These are phyloP conservation scores for Drosophila mojavensis DNA, from an alignment of 1,140 invertebrate species.

Conservation along the genomic window DNA sequence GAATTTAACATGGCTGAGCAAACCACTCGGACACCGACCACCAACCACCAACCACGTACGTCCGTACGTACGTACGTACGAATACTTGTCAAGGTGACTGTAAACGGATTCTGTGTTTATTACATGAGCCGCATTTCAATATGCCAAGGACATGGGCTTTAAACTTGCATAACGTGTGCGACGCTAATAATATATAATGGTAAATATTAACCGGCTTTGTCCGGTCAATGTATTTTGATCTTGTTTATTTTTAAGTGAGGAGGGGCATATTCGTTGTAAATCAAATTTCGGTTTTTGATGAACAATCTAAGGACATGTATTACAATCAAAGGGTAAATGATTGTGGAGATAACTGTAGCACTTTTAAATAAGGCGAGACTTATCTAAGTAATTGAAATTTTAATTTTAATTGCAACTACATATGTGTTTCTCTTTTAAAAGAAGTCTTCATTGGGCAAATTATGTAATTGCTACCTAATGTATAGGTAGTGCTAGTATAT, in stretches of 20 bases:
- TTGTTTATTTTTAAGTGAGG: not conserved
- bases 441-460: too few species aligned
- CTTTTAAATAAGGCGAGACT: too few species aligned
- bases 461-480: too few species aligned
- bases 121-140: slow-evolving; percentile 45
- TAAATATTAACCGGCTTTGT: not conserved
- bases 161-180: slow-evolving; percentile 11
- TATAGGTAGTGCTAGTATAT: too few species aligned
- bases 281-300: not conserved
- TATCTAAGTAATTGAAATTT: too few species aligned
- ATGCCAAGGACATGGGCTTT: slow-evolving; percentile 33
- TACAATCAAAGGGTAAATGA: too few species aligned
- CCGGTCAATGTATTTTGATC: not conserved
- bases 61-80: slow-evolving; percentile 9
- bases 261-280: not conserved
- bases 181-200: slow-evolving; percentile 29
- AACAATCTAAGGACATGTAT: not conserved
- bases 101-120: slow-evolving; percentile 47
- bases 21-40: slow-evolving; percentile 40
- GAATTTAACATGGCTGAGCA: slow-evolving; percentile 50
- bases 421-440: too few species aligned
- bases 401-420: too few species aligned
- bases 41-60: slow-evolving; percentile 1
- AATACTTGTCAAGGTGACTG: slow-evolving; percentile 50
- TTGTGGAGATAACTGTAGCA: too few species aligned